Evolutionary conservation across 2,888 invertebrate genomes (phyloP).

Genomic region (Melanchra persicariae): DNA sequence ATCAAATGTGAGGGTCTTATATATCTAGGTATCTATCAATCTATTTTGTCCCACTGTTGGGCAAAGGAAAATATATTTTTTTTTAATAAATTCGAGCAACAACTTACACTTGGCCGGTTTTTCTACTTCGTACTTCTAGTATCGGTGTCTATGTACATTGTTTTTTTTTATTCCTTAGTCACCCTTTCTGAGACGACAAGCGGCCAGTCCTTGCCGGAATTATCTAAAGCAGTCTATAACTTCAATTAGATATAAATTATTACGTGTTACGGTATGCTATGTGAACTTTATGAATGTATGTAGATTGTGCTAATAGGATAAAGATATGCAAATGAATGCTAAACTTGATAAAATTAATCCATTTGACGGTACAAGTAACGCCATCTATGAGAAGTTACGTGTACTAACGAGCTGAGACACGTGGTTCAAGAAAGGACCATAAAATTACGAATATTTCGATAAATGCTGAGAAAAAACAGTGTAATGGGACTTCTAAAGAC

Average conservation of each 20-base stretch:
- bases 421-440: not conserved
- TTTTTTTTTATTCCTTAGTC: not conserved
- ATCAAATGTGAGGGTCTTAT: no score
- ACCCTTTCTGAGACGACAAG: not conserved
- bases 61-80: no score
- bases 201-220: not conserved
- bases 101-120: not conserved
- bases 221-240: not conserved
- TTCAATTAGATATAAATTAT: not conserved
- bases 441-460: not conserved
- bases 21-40: no score
- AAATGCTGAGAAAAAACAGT: not conserved
- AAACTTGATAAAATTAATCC: slow-evolving; percentile 16
- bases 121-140: no score
- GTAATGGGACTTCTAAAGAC: no score
- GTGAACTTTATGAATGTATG: not conserved
- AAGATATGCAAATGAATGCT: slow-evolving; percentile 43
- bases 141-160: not conserved
- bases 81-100: not conserved
- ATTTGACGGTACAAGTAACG: slow-evolving; percentile 23
- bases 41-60: no score
- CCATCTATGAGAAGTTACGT: slow-evolving; percentile 39
- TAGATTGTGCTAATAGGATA: slow-evolving; percentile 6
- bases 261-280: not conserved
- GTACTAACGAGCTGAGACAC: slow-evolving; percentile 27